Evolutionary conservation across 1,140 invertebrate genomes (phyloP).

Genomic region (Eumeta japonica): DNA sequence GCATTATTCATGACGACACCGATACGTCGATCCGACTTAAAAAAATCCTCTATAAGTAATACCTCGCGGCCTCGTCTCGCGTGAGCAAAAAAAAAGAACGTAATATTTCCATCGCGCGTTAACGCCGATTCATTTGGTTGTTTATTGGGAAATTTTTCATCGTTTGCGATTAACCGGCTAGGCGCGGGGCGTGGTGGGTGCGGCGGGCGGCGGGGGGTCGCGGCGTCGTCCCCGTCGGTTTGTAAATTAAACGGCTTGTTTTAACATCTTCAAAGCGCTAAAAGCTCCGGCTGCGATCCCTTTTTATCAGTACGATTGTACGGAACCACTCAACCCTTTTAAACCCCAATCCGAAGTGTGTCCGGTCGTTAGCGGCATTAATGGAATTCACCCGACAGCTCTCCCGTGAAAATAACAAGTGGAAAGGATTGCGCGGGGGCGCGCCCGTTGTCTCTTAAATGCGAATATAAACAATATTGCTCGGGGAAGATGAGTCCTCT

Average conservation of each 20-base stretch:
- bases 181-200: too few relatives aligned
- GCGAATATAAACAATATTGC: constrained; percentile 28
- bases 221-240: constrained; percentile 30
- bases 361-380: constrained; percentile 56
- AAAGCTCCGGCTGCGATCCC: constrained; percentile 49
- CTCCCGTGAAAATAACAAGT: constrained; percentile 51
- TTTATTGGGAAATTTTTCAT: too few relatives aligned
- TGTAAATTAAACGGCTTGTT: constrained; percentile 35
- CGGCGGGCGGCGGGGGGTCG: too few relatives aligned
- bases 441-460: constrained; percentile 24
- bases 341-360: constrained; percentile 53
- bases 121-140: too few relatives aligned
- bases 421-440: constrained; percentile 34
- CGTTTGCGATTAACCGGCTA: too few relatives aligned
- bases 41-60: too few relatives aligned
- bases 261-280: constrained; percentile 48
- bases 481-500: too few relatives aligned
- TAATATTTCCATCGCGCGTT: too few relatives aligned
- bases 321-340: constrained; percentile 57
- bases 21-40: too few relatives aligned
- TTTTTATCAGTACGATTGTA: constrained; percentile 56
- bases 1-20: too few relatives aligned
- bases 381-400: constrained; percentile 48
- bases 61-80: too few relatives aligned
- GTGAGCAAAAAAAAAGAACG: too few relatives aligned